Base-by-base conservation (phyloP, 2,797 vertebrate species). In the Alfaro cultratus region DNA sequence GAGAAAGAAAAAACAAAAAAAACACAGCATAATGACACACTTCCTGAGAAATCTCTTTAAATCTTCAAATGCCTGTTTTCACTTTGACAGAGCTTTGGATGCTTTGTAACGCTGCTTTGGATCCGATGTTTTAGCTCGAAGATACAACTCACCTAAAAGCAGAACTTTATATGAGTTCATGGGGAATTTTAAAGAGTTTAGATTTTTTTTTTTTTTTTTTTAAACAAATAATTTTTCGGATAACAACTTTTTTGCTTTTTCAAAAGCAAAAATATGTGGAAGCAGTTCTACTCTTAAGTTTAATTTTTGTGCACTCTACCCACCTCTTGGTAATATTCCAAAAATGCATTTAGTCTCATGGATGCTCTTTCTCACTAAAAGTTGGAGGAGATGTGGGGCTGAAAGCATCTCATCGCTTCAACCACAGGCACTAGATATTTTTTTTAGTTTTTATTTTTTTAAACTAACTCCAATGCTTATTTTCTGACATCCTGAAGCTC, bases 41-140 rank as follows among this genome's bases (percentile, higher is more conserved):
- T 76, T 83, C 49, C 43, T 43, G 53, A 46, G 57, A 79, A 79
- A 83, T 67, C n/a, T 26, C 53, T 46, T 82, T 39, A 78, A 72
- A 79, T 26, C 80, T 51, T 60, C 49, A 73, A 49, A 49, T n/a
- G 26, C 51, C 55, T 23, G 15, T 64, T 49, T 31, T 62, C 10
- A 41, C 68, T 57, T 29, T 71, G 39, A 49, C n/a, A 51, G 11
- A 26, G 29, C 29, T 82, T 51, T 45, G 55, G 11, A 29, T 13
- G 4, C 26, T 60, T 60, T 31, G 55, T 60, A 60, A 31, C 31
- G 12, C 55, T 29, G 55, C 55, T 57, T 29, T 15, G 55, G n/a
- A 60, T 13, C n/a, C 4, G 12, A 60, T 29, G 55, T 6, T 60
- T 31, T 31, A 31, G 26, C 55, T 29, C 1, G 4, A 57, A 57